A percentile compares a stretch with the other conserved stretches of the same genome.
phyloP scores from a whole-genome alignment of 2,888 invertebrate genomes.

The Eupithecia abbreviata region DNA sequence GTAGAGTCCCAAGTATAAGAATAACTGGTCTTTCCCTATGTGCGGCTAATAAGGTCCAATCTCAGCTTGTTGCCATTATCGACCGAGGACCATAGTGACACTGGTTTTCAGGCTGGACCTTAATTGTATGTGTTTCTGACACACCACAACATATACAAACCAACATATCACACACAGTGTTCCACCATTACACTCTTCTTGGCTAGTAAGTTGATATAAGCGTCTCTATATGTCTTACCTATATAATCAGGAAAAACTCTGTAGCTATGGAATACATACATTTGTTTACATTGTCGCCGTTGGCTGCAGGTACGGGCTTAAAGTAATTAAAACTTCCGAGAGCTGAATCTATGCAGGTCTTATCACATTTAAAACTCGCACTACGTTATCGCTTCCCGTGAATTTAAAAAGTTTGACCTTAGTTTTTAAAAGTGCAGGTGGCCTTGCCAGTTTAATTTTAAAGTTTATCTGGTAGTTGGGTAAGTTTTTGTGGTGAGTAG shows the following conservation, averaged over 20 bases:
- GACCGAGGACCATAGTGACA: too few species aligned
- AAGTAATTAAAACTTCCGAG: slow-evolving; percentile 67
- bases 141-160: too few species aligned
- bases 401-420: slow-evolving; percentile 34
- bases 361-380: slow-evolving; percentile 35
- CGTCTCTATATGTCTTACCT: slow-evolving; percentile 9
- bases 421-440: slow-evolving; percentile 23
- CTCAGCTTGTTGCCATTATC: too few species aligned
- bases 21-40: too few species aligned
- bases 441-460: slow-evolving; percentile 10
- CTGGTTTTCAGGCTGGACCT: too few species aligned
- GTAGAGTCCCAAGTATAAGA: too few species aligned
- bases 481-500: background rate
- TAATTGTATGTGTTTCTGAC: too few species aligned
- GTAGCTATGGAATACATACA: slow-evolving; percentile 27
- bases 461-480: slow-evolving; percentile 16
- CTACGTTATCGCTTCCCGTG: slow-evolving; percentile 36
- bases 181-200: too few species aligned
- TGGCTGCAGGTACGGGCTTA: slow-evolving; percentile 44
- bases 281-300: slow-evolving; percentile 46
- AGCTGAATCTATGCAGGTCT: slow-evolving; percentile 47
- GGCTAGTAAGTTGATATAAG: background rate
- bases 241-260: background rate
- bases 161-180: too few species aligned
- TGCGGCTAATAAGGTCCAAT: too few species aligned